A percentile compares a stretch with the other conserved stretches of the same genome.
Conservation (phyloP, 2,797 vertebrate species). For the Jordanella pulchra region DNA sequence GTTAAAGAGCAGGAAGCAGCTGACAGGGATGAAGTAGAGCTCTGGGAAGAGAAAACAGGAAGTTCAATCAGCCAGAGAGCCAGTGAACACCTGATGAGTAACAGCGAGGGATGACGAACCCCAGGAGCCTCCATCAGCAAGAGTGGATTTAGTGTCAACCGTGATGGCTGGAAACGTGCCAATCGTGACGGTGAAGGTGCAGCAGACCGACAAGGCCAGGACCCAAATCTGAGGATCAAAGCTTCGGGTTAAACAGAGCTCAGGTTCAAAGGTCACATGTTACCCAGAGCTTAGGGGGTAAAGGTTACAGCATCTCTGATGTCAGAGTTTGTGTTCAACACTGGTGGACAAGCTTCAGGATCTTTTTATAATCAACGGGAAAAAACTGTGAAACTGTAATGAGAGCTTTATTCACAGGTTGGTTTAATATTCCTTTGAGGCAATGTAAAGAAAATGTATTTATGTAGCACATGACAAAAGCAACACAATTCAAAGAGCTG, state of each 20-base stretch:
- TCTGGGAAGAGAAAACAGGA: conserved; percentile 37
- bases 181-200: conserved; percentile 83
- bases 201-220: conserved; percentile 80
- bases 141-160: conserved; percentile 70
- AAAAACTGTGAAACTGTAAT: too few relatives aligned
- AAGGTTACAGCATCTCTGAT: too few relatives aligned
- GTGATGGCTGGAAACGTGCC: conserved; percentile 84
- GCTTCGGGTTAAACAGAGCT: background rate
- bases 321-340: too few relatives aligned
- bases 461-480: too few relatives aligned
- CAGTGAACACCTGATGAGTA: background rate
- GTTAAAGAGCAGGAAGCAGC: conserved; percentile 92
- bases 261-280: conserved; percentile 18
- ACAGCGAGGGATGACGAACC: conserved; percentile 53
- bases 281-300: too few relatives aligned
- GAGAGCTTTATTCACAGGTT: too few relatives aligned
- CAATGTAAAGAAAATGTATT: too few relatives aligned
- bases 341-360: too few relatives aligned
- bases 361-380: too few relatives aligned
- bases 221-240: conserved; percentile 80
- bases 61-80: background rate
- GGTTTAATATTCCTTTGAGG: too few relatives aligned
- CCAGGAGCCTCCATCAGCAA: conserved; percentile 64
- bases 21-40: conserved; percentile 87
- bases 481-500: too few relatives aligned